phyloP scores from a whole-genome alignment of 1,140 invertebrate genomes.

The Tetramorium parvispinum region DNA sequence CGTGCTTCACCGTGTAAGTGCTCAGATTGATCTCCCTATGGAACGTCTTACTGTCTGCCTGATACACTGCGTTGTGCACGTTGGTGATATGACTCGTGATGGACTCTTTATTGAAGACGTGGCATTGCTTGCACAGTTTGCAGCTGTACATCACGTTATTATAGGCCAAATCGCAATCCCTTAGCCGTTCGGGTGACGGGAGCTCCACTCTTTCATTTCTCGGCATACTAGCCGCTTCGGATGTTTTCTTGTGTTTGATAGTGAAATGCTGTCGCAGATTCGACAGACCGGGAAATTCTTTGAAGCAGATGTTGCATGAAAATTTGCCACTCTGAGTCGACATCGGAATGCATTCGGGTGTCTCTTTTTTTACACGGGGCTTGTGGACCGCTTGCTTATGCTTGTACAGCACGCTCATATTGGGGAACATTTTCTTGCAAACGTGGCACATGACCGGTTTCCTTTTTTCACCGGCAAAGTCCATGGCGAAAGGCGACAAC shows the following conservation, averaged over 20 bases:
- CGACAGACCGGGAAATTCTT: constrained; percentile 85
- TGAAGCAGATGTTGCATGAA: constrained; percentile 87
- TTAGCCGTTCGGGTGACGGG: constrained; percentile 58
- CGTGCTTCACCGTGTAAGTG: constrained; percentile 78
- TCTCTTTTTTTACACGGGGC: constrained; percentile 66
- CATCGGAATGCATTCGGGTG: constrained; percentile 83
- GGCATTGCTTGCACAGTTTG: constrained; percentile 76
- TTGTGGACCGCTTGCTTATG: constrained; percentile 81
- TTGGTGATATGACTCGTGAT: constrained; percentile 79
- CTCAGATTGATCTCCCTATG: constrained; percentile 79
- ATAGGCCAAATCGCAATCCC: constrained; percentile 72
- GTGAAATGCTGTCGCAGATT: constrained; percentile 87
- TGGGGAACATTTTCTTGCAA: constrained; percentile 80
- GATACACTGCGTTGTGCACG: constrained; percentile 77
- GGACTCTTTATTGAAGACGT: constrained; percentile 76
- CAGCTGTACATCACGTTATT: constrained; percentile 80
- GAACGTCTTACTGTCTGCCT: constrained; percentile 69
- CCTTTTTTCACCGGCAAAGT: constrained; percentile 52
- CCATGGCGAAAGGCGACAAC: background rate
- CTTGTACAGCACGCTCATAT: constrained; percentile 81
- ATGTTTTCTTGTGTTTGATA: constrained; percentile 81
- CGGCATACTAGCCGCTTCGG: constrained; percentile 59
- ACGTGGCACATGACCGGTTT: constrained; percentile 80
- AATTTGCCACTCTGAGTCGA: constrained; percentile 84
- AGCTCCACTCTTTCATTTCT: constrained; percentile 75